Conservation (phyloP, 2,113 vertebrate genomes). For the Charina bottae region DNA sequence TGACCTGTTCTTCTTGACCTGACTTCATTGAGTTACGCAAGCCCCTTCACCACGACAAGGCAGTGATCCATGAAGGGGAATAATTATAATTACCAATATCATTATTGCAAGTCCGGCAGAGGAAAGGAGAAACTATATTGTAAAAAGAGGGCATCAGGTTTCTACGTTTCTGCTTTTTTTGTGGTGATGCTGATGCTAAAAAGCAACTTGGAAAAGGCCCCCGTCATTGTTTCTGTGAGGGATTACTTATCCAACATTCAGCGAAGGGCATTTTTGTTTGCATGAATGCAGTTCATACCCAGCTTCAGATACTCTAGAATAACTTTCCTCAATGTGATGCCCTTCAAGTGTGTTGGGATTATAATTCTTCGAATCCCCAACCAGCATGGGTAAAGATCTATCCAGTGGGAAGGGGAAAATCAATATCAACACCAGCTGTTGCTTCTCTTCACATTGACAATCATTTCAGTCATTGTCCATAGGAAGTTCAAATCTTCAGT, state of each 20-base stretch:
- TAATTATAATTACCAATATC: slow-evolving; percentile 33
- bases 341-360: not conserved
- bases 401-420: not conserved
- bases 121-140: slow-evolving; percentile 61
- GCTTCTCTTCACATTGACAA: slow-evolving; percentile 59
- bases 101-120: slow-evolving; percentile 42
- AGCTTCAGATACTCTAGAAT: not conserved
- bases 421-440: slow-evolving; percentile 63
- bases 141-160: slow-evolving; percentile 71
- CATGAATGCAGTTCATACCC: not conserved
- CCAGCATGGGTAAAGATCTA: not conserved
- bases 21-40: no score
- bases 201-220: slow-evolving; percentile 58
- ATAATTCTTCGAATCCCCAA: not conserved
- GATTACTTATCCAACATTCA: slow-evolving; percentile 46
- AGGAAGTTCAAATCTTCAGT: slow-evolving; percentile 74
- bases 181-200: slow-evolving; percentile 59
- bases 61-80: no score
- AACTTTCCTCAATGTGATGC: not conserved
- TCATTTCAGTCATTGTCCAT: slow-evolving; percentile 69
- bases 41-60: no score
- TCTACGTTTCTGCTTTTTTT: slow-evolving; percentile 67
- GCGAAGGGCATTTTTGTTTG: slow-evolving; percentile 28
- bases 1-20: no score
- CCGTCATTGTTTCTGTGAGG: slow-evolving; percentile 63